These are phyloP conservation scores for Falco punctatus DNA, from an alignment of 2,113 vertebrate species.

Conservation along the genomic window DNA sequence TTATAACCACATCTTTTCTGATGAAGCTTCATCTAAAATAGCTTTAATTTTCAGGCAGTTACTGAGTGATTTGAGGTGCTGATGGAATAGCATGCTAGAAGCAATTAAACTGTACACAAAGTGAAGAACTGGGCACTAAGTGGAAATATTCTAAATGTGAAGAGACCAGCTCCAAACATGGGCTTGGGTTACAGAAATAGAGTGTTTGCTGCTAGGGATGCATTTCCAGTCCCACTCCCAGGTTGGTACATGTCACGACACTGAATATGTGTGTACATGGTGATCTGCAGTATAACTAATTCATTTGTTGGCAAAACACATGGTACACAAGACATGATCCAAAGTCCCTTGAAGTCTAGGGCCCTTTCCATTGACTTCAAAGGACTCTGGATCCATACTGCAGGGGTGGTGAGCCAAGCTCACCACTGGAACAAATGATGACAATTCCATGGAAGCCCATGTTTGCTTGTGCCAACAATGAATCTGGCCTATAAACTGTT, in stretches of 20 bases:
- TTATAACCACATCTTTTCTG: conserved; percentile 8
- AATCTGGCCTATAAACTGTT: conserved; percentile 10
- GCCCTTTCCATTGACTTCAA: not conserved
- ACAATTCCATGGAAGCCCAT: not conserved
- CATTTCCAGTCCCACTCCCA: not conserved
- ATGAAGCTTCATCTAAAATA: conserved; percentile 33
- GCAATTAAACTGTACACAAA: not conserved
- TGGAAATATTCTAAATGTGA: conserved; percentile 45
- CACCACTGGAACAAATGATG: not conserved
- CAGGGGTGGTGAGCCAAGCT: not conserved
- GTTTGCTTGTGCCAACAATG: not conserved
- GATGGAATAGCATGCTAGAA: not conserved
- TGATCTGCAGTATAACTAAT: not conserved
- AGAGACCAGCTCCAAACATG: not conserved
- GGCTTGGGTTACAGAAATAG: conserved; percentile 3
- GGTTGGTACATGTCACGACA: not conserved
- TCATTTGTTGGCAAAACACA: not conserved
- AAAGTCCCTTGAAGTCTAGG: not conserved
- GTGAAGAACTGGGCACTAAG: not conserved
- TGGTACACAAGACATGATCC: not conserved
- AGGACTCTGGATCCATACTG: not conserved
- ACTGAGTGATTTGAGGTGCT: not conserved
- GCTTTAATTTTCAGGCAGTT: conserved; percentile 12
- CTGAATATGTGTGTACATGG: too few species aligned
- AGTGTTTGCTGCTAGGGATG: not conserved